Conservation (phyloP, 2,113 vertebrate genomes). For the Heterotis niloticus region DNA sequence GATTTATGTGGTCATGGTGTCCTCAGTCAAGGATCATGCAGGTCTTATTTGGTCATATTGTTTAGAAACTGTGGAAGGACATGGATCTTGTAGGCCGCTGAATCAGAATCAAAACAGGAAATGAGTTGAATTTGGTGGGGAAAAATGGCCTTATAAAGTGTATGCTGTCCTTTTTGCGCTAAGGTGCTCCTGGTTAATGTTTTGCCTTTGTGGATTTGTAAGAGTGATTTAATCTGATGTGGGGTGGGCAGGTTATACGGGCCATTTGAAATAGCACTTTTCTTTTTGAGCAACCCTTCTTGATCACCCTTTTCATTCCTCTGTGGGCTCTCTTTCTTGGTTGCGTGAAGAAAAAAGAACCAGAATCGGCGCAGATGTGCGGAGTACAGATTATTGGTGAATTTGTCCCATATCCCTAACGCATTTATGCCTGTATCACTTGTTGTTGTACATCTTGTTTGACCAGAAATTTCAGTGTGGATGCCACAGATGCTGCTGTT, state of each 20-base stretch:
- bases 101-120: too few relatives aligned
- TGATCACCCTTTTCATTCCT: not conserved
- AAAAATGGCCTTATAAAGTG: too few relatives aligned
- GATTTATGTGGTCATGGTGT: too few relatives aligned
- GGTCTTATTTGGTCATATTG: too few relatives aligned
- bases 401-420: not conserved
- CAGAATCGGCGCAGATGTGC: not conserved
- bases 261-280: not conserved
- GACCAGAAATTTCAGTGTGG: not conserved
- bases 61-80: not conserved
- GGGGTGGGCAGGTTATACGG: too few relatives aligned
- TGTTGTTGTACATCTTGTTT: not conserved
- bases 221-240: not conserved
- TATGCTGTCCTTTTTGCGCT: too few relatives aligned
- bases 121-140: too few relatives aligned
- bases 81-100: not conserved
- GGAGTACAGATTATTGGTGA: not conserved
- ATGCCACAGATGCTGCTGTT: not conserved
- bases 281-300: not conserved
- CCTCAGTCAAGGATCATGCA: too few relatives aligned
- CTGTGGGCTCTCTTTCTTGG: not conserved
- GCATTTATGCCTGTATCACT: not conserved
- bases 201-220: not conserved
- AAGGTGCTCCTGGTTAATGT: not conserved
- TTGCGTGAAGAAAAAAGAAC: not conserved